Evolutionary conservation across 2,113 vertebrate genomes (phyloP), one percentile per base, ranked within the genome.

Genomic region (Erpornis zantholeuca): DNA sequence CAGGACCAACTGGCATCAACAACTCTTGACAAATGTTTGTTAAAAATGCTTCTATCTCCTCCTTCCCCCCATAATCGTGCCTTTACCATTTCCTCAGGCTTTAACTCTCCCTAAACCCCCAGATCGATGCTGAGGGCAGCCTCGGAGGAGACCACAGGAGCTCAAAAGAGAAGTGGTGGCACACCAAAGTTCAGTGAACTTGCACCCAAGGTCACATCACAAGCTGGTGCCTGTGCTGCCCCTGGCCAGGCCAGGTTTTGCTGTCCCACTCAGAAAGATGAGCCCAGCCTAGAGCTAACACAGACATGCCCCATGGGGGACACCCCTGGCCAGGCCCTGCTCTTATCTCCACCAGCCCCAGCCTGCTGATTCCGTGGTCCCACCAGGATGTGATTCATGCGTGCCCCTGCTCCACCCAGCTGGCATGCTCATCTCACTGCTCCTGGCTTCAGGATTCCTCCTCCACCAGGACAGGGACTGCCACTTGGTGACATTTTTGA

Each of bases 381-480:
- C 85, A 95, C 76, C 88, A 95, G 95, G 96, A 95, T 96, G 92
- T 97, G 96, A 97, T 92, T 97, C 95, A 97, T 96, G 92, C 0
- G 1, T 92, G 90, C 75, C 94, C 92, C 82, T 80, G 85, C 95
- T 96, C 95, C 95, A 96, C 93, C 94, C 93, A 88, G 72, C 82
- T 90, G 91, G 70, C 79, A 87, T 38, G 86, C 56, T 84, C 95
- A 90, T 96, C 96, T 69, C 33, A 0, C 64, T 66, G n/a, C 69
- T 53, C 90, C 64, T 60, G 79, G 29, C 64, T 60, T 29, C 82
- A 79, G 57, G 44, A 76, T 10, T 44, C 35, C 64, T 66, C 60
- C 47, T 85, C 68, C 47, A 50, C 19, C 21, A 2, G 52, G 86
- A 86, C 76, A 78, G 52, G 35, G 59, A 71, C 52, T 78, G 78